These are phyloP conservation scores for Istiophorus platypterus DNA, from an alignment of 2,113 vertebrate genomes.

Conservation along the genomic window DNA sequence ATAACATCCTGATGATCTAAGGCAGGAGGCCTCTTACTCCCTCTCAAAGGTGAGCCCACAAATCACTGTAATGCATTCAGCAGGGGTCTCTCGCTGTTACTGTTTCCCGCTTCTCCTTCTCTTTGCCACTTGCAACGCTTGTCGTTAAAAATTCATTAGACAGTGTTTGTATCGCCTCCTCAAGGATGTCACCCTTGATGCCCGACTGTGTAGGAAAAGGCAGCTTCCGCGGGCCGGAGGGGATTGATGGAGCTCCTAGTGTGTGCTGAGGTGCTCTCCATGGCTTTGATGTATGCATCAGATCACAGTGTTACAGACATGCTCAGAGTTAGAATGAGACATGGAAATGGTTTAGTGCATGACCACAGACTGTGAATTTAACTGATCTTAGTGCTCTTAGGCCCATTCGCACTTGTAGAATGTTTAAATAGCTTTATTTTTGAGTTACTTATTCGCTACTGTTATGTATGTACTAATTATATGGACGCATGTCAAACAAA, in stretches of 20 bases:
- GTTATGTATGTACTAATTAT: background rate
- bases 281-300: conserved; percentile 56
- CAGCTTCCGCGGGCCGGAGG: conserved; percentile 65
- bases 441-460: background rate
- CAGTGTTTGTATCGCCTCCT: conserved; percentile 77
- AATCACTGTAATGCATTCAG: conserved; percentile 80
- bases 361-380: conserved; percentile 43
- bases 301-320: conserved; percentile 43
- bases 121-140: conserved; percentile 44
- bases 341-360: conserved; percentile 17
- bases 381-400: conserved; percentile 27
- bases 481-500: background rate
- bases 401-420: conserved; percentile 24
- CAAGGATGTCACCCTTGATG: conserved; percentile 78
- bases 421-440: conserved; percentile 14
- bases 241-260: conserved; percentile 64
- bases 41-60: conserved; percentile 82
- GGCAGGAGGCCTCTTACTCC: conserved; percentile 63
- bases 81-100: conserved; percentile 50
- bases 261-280: conserved; percentile 53
- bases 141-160: conserved; percentile 84
- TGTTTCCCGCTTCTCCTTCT: conserved; percentile 36
- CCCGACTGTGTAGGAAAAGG: conserved; percentile 62
- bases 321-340: conserved; percentile 44
- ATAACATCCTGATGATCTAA: conserved; percentile 78